A percentile compares a stretch with the other conserved stretches of the same genome.
Conservation (phyloP, 1,140 invertebrate genomes). For the Lepidostoma basale region DNA sequence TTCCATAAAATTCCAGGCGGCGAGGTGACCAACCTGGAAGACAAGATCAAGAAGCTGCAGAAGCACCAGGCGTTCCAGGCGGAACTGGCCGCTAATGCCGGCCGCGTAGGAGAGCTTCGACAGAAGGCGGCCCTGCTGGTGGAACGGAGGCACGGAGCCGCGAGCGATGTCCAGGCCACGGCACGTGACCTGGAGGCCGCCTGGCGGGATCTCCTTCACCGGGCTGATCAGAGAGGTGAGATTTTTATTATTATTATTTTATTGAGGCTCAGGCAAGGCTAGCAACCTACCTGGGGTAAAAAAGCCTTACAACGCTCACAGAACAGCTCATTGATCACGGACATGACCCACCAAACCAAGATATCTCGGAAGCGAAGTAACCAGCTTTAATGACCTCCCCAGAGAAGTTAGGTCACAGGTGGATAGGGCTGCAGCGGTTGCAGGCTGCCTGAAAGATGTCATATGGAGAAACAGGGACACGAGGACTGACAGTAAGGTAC, state of each 20-base stretch:
- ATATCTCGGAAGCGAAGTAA: too few species aligned
- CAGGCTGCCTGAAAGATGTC: too few species aligned
- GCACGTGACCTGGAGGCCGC: conserved; percentile 72
- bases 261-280: too few species aligned
- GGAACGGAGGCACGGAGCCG: conserved; percentile 70
- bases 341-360: too few species aligned
- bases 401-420: too few species aligned
- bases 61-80: conserved; percentile 98
- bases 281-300: too few species aligned
- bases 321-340: too few species aligned
- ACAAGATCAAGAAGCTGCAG: conserved; percentile 95
- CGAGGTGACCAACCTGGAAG: conserved; percentile 78
- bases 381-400: too few species aligned
- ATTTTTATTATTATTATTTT: background rate
- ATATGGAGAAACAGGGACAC: too few species aligned
- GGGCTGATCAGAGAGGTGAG: conserved; percentile 69
- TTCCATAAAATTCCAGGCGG: conserved; percentile 54
- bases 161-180: conserved; percentile 73
- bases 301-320: too few species aligned
- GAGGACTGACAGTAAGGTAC: too few species aligned
- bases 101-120: conserved; percentile 83
- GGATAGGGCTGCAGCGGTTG: too few species aligned
- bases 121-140: conserved; percentile 72
- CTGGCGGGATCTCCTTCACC: conserved; percentile 84
- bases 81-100: conserved; percentile 88